Evolutionary conservation across 1,140 invertebrate species (phyloP).

Genomic region (Pseudomyrmex cubaensis): DNA sequence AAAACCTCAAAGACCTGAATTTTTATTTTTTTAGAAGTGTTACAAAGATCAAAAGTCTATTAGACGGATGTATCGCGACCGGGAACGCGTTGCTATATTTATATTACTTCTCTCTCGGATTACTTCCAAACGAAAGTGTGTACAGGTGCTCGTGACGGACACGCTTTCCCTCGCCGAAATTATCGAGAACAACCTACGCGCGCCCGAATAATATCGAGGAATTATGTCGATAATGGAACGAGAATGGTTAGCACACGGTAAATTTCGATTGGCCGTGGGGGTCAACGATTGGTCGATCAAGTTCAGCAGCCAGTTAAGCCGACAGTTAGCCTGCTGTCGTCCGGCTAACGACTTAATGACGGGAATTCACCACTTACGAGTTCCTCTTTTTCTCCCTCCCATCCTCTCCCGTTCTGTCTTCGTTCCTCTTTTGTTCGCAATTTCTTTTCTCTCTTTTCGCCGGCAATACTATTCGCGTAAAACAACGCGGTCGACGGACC

Average conservation of each 20-base stretch:
- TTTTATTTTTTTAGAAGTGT: not conserved
- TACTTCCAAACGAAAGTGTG: not conserved
- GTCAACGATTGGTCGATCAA: conserved; percentile 79
- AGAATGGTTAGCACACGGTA: conserved; percentile 53
- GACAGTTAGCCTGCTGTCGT: conserved; percentile 74
- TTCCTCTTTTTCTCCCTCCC: conserved; percentile 66
- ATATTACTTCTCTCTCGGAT: not conserved
- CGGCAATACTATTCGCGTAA: conserved; percentile 54
- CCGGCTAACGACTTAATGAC: conserved; percentile 82
- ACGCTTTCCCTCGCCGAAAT: conserved; percentile 30
- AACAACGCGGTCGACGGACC: conserved; percentile 59
- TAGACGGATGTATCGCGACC: no score
- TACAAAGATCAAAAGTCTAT: no score
- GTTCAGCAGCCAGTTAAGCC: conserved; percentile 80
- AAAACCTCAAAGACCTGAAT: not conserved
- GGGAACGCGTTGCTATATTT: not conserved
- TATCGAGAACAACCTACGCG: conserved; percentile 38
- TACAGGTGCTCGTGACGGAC: conserved; percentile 1
- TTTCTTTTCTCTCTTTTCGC: conserved; percentile 31
- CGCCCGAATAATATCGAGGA: conserved; percentile 42
- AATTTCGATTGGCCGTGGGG: conserved; percentile 65
- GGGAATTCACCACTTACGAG: conserved; percentile 80
- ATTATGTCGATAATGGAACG: conserved; percentile 35
- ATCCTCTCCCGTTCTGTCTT: conserved; percentile 30
- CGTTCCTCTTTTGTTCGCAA: conserved; percentile 20